Conservation (phyloP, 2,888 invertebrate species). For the Amphipyra berbera region DNA sequence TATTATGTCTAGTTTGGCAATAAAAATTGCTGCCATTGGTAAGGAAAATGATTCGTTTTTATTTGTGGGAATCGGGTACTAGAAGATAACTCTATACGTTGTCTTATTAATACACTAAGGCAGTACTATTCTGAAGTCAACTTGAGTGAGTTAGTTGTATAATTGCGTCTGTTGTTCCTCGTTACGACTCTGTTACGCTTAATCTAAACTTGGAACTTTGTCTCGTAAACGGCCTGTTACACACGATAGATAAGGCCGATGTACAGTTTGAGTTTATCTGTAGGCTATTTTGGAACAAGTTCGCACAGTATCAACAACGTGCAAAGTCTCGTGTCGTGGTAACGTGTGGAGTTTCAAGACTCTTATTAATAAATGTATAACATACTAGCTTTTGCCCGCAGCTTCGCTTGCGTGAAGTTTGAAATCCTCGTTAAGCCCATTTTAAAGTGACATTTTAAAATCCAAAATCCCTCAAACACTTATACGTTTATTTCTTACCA, state of each 20-base stretch:
- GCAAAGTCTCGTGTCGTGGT: constrained; percentile 7
- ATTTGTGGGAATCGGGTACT: too few species aligned
- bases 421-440: too few species aligned
- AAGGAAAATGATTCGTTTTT: too few species aligned
- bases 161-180: constrained; percentile 66
- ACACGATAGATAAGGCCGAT: constrained; percentile 53
- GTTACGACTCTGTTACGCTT: constrained; percentile 66
- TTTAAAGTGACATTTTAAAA: too few species aligned
- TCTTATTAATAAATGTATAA: neutral
- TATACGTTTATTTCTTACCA: too few species aligned
- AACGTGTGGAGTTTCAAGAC: constrained; percentile 15
- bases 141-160: constrained; percentile 71
- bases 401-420: too few species aligned
- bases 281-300: constrained; percentile 43
- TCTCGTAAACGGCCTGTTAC: constrained; percentile 54
- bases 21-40: too few species aligned
- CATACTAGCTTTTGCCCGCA: too few species aligned
- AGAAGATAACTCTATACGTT: neutral
- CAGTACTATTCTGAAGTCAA: constrained; percentile 31
- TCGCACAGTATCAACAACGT: constrained; percentile 35
- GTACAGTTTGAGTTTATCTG: constrained; percentile 49
- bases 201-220: constrained; percentile 66
- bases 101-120: constrained; percentile 30
- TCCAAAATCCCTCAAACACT: too few species aligned
- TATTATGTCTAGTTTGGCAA: too few species aligned